Evolutionary conservation across 2,797 vertebrate species (phyloP), one percentile per base, ranked within the genome.

Genomic region (Oreochromis mossambicus): DNA sequence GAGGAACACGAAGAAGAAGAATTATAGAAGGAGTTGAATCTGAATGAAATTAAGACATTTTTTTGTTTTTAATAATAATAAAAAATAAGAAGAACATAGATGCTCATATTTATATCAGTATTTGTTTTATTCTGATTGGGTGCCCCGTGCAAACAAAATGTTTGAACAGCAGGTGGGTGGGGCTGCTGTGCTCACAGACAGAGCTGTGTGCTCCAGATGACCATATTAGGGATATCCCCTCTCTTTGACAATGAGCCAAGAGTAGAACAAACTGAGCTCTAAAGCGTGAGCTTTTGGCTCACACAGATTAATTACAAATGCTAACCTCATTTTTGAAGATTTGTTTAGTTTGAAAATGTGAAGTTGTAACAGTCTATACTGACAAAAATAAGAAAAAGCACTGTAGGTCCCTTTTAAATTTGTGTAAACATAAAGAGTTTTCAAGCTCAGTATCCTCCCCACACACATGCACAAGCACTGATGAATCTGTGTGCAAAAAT

Each of bases 1-100:
- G 24, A 75, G 43, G 7, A 75, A 32, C 24, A 32, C 1, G 0
- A n/a, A 3, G 0, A 63, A 63, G 1, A 29, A 73, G 11, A 48
- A 48, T n/a, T 50, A 12, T 7, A 15, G 13, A 58, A 68, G 46
- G 55, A 76, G 48, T 56, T 3, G 2, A 54, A 77, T 81, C 11
- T n/a, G 38, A 84, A 75, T 61, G 43, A 43, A 3, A 36, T 38
- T 38, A 63, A 38, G 58, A 21, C 58, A 3, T n/a, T 38, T 63
- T 63, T 8, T n/a, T 36, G 11, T 63, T 38, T 63, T 63, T 13
- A 63, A 63, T 63, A 38, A 63, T 21, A 63, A 63, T 63, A 38
- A 38, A 38, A 38, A 38, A 38, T 13, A 63, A 13, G 10, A 5
- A 63, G 19, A 38, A 2, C 34, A 38, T 63, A 63, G 34, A 36